phyloP scores from a whole-genome alignment of 2,113 vertebrate genomes.

The Ailurus styani region DNA sequence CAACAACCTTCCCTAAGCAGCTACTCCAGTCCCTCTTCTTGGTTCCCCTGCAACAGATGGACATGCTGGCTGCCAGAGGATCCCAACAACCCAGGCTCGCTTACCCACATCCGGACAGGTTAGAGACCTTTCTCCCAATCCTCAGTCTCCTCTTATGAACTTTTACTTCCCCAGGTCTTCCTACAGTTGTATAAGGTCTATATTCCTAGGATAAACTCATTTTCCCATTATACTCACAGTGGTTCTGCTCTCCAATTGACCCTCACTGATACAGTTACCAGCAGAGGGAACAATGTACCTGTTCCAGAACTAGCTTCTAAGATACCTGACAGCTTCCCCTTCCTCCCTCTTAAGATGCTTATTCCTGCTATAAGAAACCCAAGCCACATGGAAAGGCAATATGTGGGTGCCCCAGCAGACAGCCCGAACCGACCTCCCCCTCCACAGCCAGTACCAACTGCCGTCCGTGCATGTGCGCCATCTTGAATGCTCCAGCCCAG shows the following conservation, averaged over 20 bases:
- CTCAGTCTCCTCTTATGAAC: background rate
- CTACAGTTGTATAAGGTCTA: accelerated
- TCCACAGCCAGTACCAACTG: background rate
- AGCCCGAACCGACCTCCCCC: background rate
- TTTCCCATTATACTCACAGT: too few species aligned
- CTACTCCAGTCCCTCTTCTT: background rate
- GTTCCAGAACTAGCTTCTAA: background rate
- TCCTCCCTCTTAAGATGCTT: background rate
- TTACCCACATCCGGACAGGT: background rate
- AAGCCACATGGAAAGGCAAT: background rate
- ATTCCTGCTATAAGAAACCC: background rate
- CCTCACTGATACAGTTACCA: background rate
- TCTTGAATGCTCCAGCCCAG: background rate
- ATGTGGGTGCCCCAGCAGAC: background rate
- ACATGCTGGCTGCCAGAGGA: background rate
- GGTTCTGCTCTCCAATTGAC: background rate
- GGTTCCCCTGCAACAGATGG: background rate
- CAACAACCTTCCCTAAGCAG: background rate
- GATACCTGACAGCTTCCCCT: background rate
- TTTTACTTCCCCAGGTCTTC: background rate
- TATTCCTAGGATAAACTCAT: background rate
- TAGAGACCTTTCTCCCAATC: background rate
- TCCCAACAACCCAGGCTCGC: background rate
- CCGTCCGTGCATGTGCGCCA: accelerated
- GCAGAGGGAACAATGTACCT: accelerated